Evolutionary conservation across 2,797 vertebrate genomes (phyloP), one percentile per base, ranked within the genome.

Genomic region (Sebastolobus alascanus): DNA sequence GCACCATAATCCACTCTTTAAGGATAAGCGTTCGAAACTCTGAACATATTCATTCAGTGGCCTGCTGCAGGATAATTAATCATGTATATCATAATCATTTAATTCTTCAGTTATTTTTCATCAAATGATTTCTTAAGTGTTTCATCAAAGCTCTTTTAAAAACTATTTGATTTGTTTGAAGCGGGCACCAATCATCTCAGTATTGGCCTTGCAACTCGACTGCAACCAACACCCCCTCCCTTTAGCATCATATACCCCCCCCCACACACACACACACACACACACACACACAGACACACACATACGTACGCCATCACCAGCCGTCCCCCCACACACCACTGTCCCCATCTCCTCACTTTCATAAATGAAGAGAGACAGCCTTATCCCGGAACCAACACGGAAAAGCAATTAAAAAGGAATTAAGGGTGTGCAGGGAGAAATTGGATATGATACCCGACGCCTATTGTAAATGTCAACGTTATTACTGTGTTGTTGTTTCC

Each of bases 341-440:
- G 90, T 91, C 87, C 90, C 79, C 86, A 77, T 90, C 90, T 77
- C 80, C 76, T 85, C 89, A 88, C 90, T 90, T 83, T 91, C 88
- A 89, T 85, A 93, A 94, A 94, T 93, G 93, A 94, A 94, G 92
- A 94, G 91, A 92, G 93, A 94, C 94, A 93, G 93, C 86, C 92
- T 93, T 92, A 92, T 94, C 91, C 93, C 89, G 76, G 87, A 89
- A 92, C 90, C 92, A 89, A 92, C 92, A 84, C 64, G 86, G 90
- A 90, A 92, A 95, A 93, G 93, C 93, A 95, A 95, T 95, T 95
- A 95, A 94, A 95, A 94, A 90, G 92, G 94, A 95, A 94, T 95
- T 94, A 95, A 92, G 93, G 82, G 91, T 89, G 90, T 91, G 88
- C 89, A 89, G 91, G 93, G 90, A 94, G 94, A 91, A 94, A 94